Evolutionary conservation across 2,113 vertebrate genomes (phyloP).

Genomic region (Galbula dea): DNA sequence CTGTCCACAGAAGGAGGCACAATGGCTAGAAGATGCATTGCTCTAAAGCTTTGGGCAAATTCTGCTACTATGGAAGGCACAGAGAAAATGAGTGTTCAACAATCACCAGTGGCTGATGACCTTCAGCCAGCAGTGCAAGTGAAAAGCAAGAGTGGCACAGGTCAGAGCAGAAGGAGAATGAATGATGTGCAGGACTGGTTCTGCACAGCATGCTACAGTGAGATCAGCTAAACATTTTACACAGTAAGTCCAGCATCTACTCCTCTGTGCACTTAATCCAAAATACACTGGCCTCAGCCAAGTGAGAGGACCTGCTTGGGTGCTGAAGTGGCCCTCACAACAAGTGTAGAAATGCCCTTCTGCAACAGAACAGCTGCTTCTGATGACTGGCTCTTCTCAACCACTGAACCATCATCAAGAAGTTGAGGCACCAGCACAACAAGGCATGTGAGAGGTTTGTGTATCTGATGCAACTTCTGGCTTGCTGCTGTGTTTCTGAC

Average conservation of each 20-base stretch:
- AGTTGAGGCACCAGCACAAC: background rate
- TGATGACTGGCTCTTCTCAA: background rate
- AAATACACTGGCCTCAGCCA: background rate
- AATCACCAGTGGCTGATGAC: background rate
- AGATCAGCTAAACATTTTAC: background rate
- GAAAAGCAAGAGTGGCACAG: background rate
- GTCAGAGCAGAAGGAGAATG: background rate
- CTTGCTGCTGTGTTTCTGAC: background rate
- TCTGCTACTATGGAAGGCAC: background rate
- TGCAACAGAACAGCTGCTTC: background rate
- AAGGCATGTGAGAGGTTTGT: background rate
- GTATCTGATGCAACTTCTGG: background rate
- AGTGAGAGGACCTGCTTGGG: background rate
- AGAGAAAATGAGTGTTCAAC: background rate
- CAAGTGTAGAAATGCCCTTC: background rate
- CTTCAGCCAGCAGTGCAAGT: background rate
- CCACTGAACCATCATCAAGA: background rate
- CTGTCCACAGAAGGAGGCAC: background rate
- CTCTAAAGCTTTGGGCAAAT: background rate
- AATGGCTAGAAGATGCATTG: background rate
- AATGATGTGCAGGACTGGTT: background rate
- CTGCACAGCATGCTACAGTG: background rate
- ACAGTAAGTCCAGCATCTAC: background rate
- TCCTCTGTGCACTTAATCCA: rapidly evolving
- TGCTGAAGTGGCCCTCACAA: background rate